Evolutionary conservation across 2,113 vertebrate genomes (phyloP).

Genomic region (Maccullochella peelii): DNA sequence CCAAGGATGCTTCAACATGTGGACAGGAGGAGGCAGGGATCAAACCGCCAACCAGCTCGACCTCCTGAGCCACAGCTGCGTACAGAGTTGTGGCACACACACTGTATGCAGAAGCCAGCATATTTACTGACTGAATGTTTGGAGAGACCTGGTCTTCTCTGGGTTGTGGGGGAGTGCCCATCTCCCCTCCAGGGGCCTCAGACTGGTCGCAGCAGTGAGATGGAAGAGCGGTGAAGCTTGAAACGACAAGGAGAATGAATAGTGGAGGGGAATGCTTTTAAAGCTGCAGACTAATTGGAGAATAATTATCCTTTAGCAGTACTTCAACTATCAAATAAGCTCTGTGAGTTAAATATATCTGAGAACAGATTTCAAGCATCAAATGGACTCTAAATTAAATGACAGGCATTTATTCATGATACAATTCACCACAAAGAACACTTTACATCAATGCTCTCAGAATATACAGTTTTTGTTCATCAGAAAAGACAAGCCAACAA

Average conservation of each 20-base stretch:
- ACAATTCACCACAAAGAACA: background rate
- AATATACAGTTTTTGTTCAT: background rate
- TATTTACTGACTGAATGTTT: slow-evolving; percentile 10
- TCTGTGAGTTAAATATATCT: slow-evolving; percentile 6
- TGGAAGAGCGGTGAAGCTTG: background rate
- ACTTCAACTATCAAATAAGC: slow-evolving; percentile 22
- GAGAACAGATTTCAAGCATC: slow-evolving; percentile 11
- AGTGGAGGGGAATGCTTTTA: slow-evolving; percentile 34
- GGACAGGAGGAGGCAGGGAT: too few relatives aligned
- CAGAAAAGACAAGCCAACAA: slow-evolving; percentile 1
- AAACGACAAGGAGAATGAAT: slow-evolving; percentile 35
- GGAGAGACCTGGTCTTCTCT: slow-evolving; percentile 1
- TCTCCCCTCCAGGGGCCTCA: slow-evolving; percentile 21
- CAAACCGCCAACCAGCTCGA: too few relatives aligned
- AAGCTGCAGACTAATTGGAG: slow-evolving; percentile 40
- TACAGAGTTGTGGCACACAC: background rate
- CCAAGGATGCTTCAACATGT: too few relatives aligned
- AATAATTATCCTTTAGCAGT: slow-evolving; percentile 45
- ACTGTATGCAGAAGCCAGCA: background rate
- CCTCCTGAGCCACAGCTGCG: too few relatives aligned
- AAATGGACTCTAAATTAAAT: slow-evolving; percentile 3
- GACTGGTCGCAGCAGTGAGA: slow-evolving; percentile 10
- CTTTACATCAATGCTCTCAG: background rate
- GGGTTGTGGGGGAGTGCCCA: background rate
- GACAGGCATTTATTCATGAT: background rate